Conservation (phyloP, 1,140 invertebrate genomes). For the Heliothis subflexa region DNA sequence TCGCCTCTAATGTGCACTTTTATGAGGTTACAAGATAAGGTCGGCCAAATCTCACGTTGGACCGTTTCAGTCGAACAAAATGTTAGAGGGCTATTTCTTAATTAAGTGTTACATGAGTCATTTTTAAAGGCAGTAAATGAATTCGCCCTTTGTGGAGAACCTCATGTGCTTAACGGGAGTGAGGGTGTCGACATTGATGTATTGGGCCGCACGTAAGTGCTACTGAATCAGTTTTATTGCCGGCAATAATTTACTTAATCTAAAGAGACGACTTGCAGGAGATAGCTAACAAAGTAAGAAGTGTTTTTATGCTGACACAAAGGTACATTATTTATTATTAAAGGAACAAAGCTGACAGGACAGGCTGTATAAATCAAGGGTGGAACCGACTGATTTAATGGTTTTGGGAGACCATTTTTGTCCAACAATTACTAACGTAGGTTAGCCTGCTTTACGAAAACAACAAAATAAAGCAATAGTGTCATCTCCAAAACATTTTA, state of each 20-base stretch:
- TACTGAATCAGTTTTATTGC: conserved; percentile 48
- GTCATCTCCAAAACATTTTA: background rate
- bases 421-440: conserved; percentile 21
- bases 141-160: conserved; percentile 43
- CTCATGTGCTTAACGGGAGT: background rate
- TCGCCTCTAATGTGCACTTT: conserved; percentile 77
- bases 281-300: conserved; percentile 34
- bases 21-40: conserved; percentile 72
- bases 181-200: conserved; percentile 41
- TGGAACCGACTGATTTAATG: conserved; percentile 24
- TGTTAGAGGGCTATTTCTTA: conserved; percentile 40
- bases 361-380: conserved; percentile 18
- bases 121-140: conserved; percentile 43
- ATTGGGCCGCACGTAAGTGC: conserved; percentile 29
- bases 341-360: conserved; percentile 29
- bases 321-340: conserved; percentile 39
- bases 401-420: conserved; percentile 14
- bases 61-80: conserved; percentile 42
- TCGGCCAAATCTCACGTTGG: conserved; percentile 63
- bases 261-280: conserved; percentile 38
- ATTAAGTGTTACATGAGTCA: conserved; percentile 50
- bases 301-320: conserved; percentile 32
- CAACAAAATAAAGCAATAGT: conserved; percentile 1
- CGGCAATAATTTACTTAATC: conserved; percentile 46
- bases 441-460: background rate